Base-by-base conservation (phyloP, 37 sponge, comb jelly and placozoan genomes). In the Haliclona indistincta region DNA sequence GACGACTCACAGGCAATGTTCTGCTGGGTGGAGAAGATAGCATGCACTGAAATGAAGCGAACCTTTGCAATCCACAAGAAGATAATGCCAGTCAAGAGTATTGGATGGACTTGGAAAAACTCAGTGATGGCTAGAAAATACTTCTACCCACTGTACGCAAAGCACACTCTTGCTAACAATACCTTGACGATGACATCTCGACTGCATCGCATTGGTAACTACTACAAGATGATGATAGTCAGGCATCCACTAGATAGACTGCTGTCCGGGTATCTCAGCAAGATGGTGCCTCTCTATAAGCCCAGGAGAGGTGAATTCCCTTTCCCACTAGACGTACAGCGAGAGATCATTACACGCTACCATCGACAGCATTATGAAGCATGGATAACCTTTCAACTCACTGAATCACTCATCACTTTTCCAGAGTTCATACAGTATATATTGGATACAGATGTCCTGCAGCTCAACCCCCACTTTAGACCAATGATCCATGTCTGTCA, bases 401-500 rank as follows among this genome's bases (percentile, higher is more conserved):
- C 8, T 8, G 8, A 47, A 8, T 13, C 49, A 47, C 49, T 47
- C 13, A 75, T 75, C 0, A 60, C 81, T 11, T 87, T 87, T 40
- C 42, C 29, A 10, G 76, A 86, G 34, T 86, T 70, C 28, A 40
- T 75, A 1, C 52, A 44, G 35, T 80, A 70, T 43, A 4, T 75
- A 0, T 19, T 70, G 0, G 61, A 79, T 35, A 63, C 64, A 5
- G 51, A 69, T 25, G 1, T 19, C 19, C 17, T 39, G 0, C 60
- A 75, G 0, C 54, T 77, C 1, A 71, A 88, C 51, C 71, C 68
- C n/a, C 88, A 88, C 63, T 81, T 88, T 54, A 39, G 42, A 54
- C 72, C 83, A 7, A 29, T 76, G 4, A 37, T 76, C 11, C 64
- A 88, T 51, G 43, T 88, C 2, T 88, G 88, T 29, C 77, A 76